A percentile compares a stretch with the other conserved stretches of the same genome.
Evolutionary conservation across 2,888 invertebrate species (phyloP).

Genomic region (Nesidiocoris tenuis): DNA sequence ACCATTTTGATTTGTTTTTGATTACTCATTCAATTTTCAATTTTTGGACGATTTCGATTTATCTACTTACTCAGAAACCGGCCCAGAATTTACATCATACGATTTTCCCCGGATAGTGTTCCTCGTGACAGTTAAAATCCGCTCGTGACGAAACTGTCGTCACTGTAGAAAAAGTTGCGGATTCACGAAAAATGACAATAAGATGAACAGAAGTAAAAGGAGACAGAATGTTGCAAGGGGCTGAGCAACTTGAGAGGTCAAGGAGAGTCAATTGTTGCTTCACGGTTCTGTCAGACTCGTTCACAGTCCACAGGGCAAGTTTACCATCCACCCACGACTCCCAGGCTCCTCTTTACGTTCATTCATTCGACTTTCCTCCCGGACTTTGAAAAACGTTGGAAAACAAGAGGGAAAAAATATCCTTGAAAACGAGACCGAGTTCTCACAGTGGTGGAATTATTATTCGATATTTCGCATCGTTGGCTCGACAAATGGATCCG

Average conservation of each 20-base stretch:
- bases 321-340: not conserved
- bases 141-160: too few species aligned
- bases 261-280: constrained; percentile 39
- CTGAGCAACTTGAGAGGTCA: constrained; percentile 13
- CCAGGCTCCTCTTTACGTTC: not conserved
- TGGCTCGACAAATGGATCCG: not conserved
- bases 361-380: not conserved
- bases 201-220: not conserved
- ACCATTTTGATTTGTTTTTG: too few species aligned
- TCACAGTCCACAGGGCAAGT: not conserved
- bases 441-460: not conserved
- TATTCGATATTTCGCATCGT: not conserved
- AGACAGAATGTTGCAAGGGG: not conserved
- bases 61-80: too few species aligned
- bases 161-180: too few species aligned
- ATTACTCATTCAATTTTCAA: too few species aligned
- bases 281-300: not conserved
- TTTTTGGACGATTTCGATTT: too few species aligned
- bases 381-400: not conserved
- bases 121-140: too few species aligned
- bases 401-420: not conserved
- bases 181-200: too few species aligned
- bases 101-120: too few species aligned
- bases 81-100: too few species aligned
- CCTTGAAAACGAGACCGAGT: not conserved